Percentiles rank a stretch among this genome's conserved stretches.
phyloP scores from a whole-genome alignment of 1,140 invertebrate genomes.

The Ceratosolen solmsi region DNA sequence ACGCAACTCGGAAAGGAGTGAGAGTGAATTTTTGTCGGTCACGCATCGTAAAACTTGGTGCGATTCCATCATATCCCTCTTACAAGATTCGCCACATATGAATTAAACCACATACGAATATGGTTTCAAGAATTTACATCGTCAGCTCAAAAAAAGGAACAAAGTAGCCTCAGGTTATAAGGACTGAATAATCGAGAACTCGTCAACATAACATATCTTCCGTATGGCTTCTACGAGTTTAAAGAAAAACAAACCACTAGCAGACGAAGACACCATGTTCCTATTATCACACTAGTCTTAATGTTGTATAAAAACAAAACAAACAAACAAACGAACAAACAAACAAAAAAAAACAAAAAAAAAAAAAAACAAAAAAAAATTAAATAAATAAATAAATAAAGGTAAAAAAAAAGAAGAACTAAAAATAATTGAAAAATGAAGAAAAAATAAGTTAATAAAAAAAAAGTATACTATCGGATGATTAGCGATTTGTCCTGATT shows the following conservation, averaged over 20 bases:
- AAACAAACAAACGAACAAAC: constrained; percentile 14
- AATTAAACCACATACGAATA: too few species aligned
- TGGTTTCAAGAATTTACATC: background rate
- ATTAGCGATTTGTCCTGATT: constrained; percentile 23
- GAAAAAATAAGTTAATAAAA: background rate
- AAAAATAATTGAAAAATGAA: too few species aligned
- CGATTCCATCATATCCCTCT: too few species aligned
- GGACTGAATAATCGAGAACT: background rate
- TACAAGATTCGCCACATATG: too few species aligned
- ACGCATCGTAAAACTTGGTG: too few species aligned
- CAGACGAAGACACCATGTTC: constrained; percentile 70
- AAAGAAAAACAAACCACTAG: constrained; percentile 50
- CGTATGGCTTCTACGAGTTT: constrained; percentile 1
- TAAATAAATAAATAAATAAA: too few species aligned
- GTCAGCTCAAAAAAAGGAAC: background rate
- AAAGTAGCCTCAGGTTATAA: background rate
- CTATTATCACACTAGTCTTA: constrained; percentile 74
- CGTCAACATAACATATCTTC: constrained; percentile 60
- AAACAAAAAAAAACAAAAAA: too few species aligned
- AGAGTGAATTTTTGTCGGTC: too few species aligned
- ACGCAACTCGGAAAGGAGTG: too few species aligned
- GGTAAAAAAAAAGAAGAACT: too few species aligned
- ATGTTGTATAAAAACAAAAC: constrained; percentile 50
- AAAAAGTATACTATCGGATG: constrained; percentile 7
- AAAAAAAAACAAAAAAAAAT: constrained; percentile 25